These are phyloP conservation scores for Probosciger aterrimus DNA, from an alignment of 2,113 vertebrate species.

Conservation along the genomic window DNA sequence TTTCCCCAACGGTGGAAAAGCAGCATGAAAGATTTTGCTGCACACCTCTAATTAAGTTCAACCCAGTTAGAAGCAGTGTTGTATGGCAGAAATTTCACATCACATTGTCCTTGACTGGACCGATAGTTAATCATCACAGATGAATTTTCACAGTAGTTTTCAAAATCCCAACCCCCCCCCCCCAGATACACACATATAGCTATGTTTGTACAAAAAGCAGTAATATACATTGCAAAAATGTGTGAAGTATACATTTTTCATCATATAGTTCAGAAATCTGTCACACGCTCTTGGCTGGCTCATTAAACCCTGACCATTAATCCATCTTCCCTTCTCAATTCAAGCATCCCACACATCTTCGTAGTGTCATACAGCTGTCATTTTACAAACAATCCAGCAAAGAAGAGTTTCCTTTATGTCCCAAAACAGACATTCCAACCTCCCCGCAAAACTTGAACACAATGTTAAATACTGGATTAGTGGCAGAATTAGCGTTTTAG, in stretches of 20 bases:
- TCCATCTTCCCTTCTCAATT: not conserved
- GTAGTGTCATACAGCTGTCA: not conserved
- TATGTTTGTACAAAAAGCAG: not conserved
- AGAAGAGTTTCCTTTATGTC: not conserved
- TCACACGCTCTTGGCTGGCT: not conserved
- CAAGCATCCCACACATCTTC: not conserved
- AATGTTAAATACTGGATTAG: not conserved
- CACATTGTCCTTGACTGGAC: not conserved
- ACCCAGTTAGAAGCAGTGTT: not conserved
- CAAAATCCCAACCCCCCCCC: not conserved
- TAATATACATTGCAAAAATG: not conserved
- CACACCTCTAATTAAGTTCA: not conserved
- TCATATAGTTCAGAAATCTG: not conserved
- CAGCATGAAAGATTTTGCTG: not conserved
- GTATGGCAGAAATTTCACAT: not conserved
- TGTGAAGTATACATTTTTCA: not conserved
- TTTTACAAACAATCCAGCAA: not conserved
- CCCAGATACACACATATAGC: not conserved
- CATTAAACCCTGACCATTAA: not conserved
- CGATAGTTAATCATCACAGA: not conserved
- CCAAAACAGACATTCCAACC: not conserved
- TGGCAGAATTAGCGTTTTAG: not conserved
- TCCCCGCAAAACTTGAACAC: not conserved
- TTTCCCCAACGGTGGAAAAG: conserved; percentile 15
- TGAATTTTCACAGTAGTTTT: not conserved